Conservation (phyloP, 2,797 vertebrate genomes). For the Chrysocyon brachyurus region DNA sequence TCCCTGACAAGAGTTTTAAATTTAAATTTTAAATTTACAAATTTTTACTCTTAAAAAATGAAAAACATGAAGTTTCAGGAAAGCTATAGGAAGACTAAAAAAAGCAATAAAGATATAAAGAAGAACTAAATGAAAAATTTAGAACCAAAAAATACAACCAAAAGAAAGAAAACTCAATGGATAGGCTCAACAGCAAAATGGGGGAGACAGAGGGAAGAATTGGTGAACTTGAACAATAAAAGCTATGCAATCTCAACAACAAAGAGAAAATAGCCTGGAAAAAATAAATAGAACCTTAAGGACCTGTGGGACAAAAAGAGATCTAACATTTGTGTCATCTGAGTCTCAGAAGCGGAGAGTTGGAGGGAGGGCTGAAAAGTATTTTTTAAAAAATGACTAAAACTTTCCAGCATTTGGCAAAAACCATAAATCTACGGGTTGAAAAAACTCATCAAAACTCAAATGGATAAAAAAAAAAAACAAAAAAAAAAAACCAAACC, state of each 20-base stretch:
- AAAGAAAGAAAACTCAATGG: neutral
- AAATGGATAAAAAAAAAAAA: neutral
- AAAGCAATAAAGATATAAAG: neutral
- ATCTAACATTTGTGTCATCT: neutral
- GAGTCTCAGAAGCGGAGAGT: neutral
- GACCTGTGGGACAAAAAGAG: neutral
- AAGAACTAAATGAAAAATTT: neutral
- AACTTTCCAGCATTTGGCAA: neutral
- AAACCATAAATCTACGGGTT: neutral
- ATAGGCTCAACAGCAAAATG: neutral
- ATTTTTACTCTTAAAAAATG: neutral
- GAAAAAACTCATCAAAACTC: neutral
- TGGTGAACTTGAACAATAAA: neutral
- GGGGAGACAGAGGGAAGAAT: neutral
- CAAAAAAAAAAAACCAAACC: neutral
- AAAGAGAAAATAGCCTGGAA: neutral
- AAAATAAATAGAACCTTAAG: neutral
- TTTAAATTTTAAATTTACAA: too few species aligned
- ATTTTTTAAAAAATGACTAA: neutral
- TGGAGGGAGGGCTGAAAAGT: neutral
- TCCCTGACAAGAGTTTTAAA: too few species aligned
- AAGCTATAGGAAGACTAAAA: neutral
- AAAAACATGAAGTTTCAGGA: neutral
- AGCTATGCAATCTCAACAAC: neutral
- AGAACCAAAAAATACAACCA: neutral